Evolutionary conservation across 2,113 vertebrate species (phyloP), one percentile per base, ranked within the genome.

Genomic region (Osmerus mordax): DNA sequence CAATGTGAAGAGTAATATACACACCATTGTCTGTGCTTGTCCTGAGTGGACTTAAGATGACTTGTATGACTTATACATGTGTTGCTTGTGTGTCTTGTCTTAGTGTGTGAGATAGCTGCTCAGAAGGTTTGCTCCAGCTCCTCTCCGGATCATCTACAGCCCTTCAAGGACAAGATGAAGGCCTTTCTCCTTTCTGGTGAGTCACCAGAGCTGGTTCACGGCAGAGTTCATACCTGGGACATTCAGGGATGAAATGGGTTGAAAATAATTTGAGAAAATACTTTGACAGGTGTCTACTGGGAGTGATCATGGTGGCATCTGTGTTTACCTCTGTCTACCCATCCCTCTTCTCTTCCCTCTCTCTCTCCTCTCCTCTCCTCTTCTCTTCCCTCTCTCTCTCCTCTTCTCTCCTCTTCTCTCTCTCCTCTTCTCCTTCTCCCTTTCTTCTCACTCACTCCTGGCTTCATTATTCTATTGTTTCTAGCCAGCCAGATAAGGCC

Each of bases 141-240:
- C n/a, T 91, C 95, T 25, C 90, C 92, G 66, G 91, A 96, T 29
- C 89, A 96, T 73, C 93, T 97, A 61, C 94, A 98, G 73, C 97
- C 96, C 1, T 99, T 99, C 81, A 96, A 97, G 84, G 93, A 95
- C 80, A 95, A 93, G 81, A 90, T 98, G 77, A 94, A 97, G 73
- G 87, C 87, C 52, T 98, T 98, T 88, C 89, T 95, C 67, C 82
- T 91, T 69, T 94, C 91, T 84, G 97, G 97, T 98, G 91, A 91
- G 87, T 72, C 5, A 28, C 60, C 60, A 15, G 32, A 2, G 25
- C 15, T 16, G 32, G 23, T 36, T 15, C 2, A 3, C 62, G n/a
- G 41, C 41, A 47, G 32, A 36, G 32, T 36, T 36, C 4, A 36
- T 36, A 36, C 32, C 32, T 36, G 32, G 7, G 32, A 36, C 32